These are phyloP conservation scores for Bhutanitis thaidina DNA, from an alignment of 2,888 invertebrate species.

Conservation along the genomic window DNA sequence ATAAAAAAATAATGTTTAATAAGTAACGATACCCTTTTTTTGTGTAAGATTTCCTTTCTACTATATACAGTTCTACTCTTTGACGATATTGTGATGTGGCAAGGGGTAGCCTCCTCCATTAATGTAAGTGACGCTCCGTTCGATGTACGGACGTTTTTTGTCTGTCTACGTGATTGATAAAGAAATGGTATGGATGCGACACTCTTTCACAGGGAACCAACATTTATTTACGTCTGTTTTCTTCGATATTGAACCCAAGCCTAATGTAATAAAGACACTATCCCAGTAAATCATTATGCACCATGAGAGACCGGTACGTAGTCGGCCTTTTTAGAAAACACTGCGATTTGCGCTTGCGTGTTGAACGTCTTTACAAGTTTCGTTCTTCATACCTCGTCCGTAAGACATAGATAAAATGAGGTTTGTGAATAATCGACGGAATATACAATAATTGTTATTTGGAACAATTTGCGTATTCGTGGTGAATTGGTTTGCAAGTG, in stretches of 20 bases:
- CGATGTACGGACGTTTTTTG: slow-evolving; percentile 68
- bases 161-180: slow-evolving; percentile 73
- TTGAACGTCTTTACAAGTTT: not conserved
- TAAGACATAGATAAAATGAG: not conserved
- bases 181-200: slow-evolving; percentile 67
- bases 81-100: slow-evolving; percentile 33
- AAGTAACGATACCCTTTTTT: too few species aligned
- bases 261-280: slow-evolving; percentile 5
- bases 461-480: slow-evolving; percentile 22
- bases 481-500: slow-evolving; percentile 22
- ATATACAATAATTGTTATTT: slow-evolving; percentile 9
- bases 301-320: slow-evolving; percentile 23
- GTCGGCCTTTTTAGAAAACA: slow-evolving; percentile 22
- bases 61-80: too few species aligned
- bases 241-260: slow-evolving; percentile 7
- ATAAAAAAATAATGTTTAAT: too few species aligned
- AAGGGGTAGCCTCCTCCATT: slow-evolving; percentile 56
- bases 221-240: slow-evolving; percentile 2
- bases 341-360: slow-evolving; percentile 13
- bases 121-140: slow-evolving; percentile 71
- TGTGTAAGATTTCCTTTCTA: too few species aligned
- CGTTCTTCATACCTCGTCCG: slow-evolving; percentile 2
- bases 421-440: not conserved
- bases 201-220: slow-evolving; percentile 34
- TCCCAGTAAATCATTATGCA: not conserved